Conservation (phyloP, 2,113 vertebrate species). For the Myotis lucifugus region DNA sequence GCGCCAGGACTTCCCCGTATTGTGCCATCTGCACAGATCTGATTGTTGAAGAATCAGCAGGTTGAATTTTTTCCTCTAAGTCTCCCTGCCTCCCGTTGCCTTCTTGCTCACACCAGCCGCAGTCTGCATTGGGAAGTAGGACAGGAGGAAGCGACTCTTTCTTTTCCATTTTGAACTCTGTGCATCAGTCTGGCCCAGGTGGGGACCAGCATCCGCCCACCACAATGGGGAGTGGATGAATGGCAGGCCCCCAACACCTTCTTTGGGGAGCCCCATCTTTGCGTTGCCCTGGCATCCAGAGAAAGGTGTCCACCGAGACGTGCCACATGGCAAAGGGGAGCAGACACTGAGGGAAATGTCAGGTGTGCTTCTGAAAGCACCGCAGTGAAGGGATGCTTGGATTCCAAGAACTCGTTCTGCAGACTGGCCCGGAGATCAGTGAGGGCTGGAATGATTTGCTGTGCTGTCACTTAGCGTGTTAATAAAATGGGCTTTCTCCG, state of each 20-base stretch:
- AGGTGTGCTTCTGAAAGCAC: background rate
- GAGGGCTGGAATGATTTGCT: background rate
- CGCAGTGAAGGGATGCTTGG: background rate
- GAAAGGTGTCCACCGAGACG: background rate
- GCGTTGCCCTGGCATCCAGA: background rate
- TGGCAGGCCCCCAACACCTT: background rate
- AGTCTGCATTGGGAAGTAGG: conserved; percentile 15
- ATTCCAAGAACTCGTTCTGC: background rate
- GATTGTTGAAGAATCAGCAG: background rate
- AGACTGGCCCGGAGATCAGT: background rate
- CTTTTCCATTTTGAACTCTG: background rate
- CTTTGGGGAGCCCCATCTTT: background rate
- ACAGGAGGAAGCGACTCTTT: background rate
- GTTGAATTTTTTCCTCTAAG: background rate
- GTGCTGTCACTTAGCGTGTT: background rate
- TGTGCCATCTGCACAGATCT: background rate
- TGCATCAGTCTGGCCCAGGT: background rate
- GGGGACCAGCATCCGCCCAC: background rate
- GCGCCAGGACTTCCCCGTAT: background rate
- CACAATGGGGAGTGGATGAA: background rate
- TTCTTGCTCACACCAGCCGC: background rate
- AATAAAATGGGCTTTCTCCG: background rate
- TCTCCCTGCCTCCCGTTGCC: background rate
- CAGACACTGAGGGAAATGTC: background rate
- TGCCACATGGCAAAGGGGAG: background rate